Evolutionary conservation across 2,888 invertebrate species (phyloP).

Genomic region (Cremastinae sp.): DNA sequence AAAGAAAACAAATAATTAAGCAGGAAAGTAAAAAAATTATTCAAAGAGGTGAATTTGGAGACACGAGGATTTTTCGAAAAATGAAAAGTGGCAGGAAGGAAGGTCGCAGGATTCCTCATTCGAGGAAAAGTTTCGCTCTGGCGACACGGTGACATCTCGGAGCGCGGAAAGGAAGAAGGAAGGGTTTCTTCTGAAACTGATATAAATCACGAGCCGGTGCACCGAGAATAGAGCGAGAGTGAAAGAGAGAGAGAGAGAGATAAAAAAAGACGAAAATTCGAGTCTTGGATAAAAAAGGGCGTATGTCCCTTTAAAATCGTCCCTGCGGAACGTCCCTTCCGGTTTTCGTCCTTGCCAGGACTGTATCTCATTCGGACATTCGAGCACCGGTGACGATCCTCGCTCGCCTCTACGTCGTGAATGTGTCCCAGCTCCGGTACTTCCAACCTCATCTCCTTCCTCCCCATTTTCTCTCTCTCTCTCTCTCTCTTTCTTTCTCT

Average conservation of each 20-base stretch:
- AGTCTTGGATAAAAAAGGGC: neutral
- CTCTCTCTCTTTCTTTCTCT: neutral
- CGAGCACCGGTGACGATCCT: neutral
- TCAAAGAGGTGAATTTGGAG: constrained; percentile 39
- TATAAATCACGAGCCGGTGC: neutral
- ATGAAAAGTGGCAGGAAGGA: constrained; percentile 48
- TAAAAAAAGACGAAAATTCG: neutral
- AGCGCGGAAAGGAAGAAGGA: constrained; percentile 1
- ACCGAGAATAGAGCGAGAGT: neutral
- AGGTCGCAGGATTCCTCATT: too few species aligned
- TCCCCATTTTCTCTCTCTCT: neutral
- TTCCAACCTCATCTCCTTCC: neutral
- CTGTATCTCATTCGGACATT: too few species aligned
- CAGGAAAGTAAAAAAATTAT: too few species aligned
- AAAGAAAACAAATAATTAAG: too few species aligned
- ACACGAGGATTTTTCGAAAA: constrained; percentile 1
- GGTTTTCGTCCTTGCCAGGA: neutral
- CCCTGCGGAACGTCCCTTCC: neutral
- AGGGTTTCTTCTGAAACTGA: neutral
- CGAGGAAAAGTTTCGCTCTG: too few species aligned
- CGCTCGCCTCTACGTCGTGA: neutral
- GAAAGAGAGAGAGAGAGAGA: constrained; percentile 19
- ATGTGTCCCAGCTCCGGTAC: neutral
- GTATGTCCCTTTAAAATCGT: neutral
- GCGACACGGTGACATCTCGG: constrained; percentile 42